Percentiles rank a stretch among this genome's conserved stretches.
These are phyloP conservation scores for Grammomys dolichurus DNA, from an alignment of 2,113 vertebrate species.

Conservation along the genomic window DNA sequence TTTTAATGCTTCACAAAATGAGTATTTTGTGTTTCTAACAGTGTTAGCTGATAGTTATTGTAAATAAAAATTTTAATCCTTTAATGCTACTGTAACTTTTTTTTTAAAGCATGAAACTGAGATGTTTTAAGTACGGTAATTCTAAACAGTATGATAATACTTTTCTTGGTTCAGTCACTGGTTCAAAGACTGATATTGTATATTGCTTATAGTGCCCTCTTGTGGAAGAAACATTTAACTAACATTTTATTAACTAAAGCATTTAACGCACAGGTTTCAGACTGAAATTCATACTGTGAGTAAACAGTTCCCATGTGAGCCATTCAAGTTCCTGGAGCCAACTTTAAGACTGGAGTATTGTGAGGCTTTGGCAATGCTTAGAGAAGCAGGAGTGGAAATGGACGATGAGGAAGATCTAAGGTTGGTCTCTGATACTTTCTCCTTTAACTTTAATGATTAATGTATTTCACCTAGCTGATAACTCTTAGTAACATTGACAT, in stretches of 20 bases:
- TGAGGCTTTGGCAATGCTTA: conserved; percentile 96
- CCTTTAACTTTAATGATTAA: not conserved
- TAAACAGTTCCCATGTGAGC: conserved; percentile 96
- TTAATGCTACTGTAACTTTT: conserved; percentile 36
- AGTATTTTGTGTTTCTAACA: conserved; percentile 49
- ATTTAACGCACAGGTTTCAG: conserved; percentile 90
- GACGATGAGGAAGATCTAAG: conserved; percentile 98
- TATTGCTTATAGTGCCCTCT: conserved; percentile 84
- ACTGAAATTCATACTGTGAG: conserved; percentile 96
- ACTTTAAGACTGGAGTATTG: conserved; percentile 95
- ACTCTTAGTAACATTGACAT: not conserved
- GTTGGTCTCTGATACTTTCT: conserved; percentile 83
- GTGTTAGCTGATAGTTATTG: conserved; percentile 15
- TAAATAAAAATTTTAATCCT: conserved; percentile 45
- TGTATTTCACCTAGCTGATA: not conserved
- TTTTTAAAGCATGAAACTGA: conserved; percentile 34
- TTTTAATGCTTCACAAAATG: conserved; percentile 39
- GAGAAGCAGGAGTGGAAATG: conserved; percentile 97
- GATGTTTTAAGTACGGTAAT: conserved; percentile 68
- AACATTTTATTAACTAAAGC: conserved; percentile 61
- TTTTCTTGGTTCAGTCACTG: conserved; percentile 61
- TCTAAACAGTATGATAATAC: conserved; percentile 48
- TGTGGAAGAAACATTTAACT: conserved; percentile 77
- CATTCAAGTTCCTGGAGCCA: conserved; percentile 99
- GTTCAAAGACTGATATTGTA: conserved; percentile 47